A percentile compares a stretch with the other conserved stretches of the same genome.
phyloP scores from a whole-genome alignment of 2,888 invertebrate species.

The Rhynchonema sp. region DNA sequence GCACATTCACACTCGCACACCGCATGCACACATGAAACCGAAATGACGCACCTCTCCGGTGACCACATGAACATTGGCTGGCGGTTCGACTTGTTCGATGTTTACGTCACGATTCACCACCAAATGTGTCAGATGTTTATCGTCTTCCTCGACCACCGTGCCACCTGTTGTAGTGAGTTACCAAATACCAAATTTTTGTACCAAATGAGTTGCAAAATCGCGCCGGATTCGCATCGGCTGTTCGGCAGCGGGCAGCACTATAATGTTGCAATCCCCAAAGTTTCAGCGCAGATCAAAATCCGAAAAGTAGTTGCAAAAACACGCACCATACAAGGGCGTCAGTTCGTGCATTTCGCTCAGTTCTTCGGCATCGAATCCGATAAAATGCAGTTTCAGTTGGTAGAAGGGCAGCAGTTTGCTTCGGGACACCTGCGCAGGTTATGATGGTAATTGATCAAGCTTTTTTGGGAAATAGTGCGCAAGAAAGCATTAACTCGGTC shows the following conservation, averaged over 20 bases:
- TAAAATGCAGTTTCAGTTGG: constrained; percentile 10
- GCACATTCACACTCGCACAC: no score
- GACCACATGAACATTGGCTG: not conserved
- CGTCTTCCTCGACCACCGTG: not conserved
- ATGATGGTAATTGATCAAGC: not conserved
- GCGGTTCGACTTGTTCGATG: not conserved
- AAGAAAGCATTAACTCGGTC: not conserved
- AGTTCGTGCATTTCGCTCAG: constrained; percentile 16
- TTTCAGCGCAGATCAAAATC: no score
- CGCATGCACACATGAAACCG: no score
- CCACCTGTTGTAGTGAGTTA: no score
- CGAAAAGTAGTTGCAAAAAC: not conserved
- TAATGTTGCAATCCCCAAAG: no score
- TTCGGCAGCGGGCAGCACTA: no score
- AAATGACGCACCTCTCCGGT: not conserved
- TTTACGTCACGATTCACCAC: not conserved
- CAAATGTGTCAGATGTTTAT: not conserved
- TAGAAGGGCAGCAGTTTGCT: constrained; percentile 36
- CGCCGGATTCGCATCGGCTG: no score
- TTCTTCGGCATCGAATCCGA: constrained; percentile 34
- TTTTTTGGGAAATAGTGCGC: no score
- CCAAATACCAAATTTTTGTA: no score
- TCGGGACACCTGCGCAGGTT: not conserved
- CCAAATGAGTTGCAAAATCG: no score
- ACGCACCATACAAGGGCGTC: not conserved